Base-by-base conservation (phyloP, 2,888 invertebrate genomes). In the Drosophila rubida region DNA sequence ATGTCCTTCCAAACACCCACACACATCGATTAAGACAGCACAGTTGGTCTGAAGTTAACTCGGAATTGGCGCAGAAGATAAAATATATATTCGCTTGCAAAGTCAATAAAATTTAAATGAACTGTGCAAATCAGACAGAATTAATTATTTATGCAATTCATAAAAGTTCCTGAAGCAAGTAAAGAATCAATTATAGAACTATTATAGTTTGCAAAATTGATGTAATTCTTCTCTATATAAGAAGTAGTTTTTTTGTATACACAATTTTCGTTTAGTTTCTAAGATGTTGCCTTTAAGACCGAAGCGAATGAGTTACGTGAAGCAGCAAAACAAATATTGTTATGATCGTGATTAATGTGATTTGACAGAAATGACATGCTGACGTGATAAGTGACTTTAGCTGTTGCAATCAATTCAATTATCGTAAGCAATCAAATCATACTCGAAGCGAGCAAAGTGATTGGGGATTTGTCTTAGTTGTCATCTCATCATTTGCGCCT, bases 1-100 rank as follows among this genome's bases (percentile, higher is more conserved):
- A 67, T 50, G 53, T 60, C 35, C 61, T 57, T 62, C n/a, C 25
- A 41, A 41, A 41, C 41, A 16, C 39, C 1, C 13, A n/a, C 44
- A 13, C 27, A 16, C 22, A 44, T 32, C 5, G 14, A 22, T 32
- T 6, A 16, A 50, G 23, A 65, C 46, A 48, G 45, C 32, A 49
- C 51, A 51, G 44, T 54, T 49, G 60, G 14, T 16, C 25, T 7
- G 9, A 32, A 16, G 11, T 2, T 16, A 11, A 49, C 4, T 6
- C 19, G 27, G 6, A 13, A 13, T 16, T 4, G 16, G n/a, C 8
- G 14, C 14, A 7, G 22, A 23, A 23, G 19, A 27, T 1, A n/a
- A 45, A 13, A 16, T 0, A 46, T 37, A n/a, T 6, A 35, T 37
- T 9, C 4, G 22, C 7, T 42, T 30, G 19, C 22, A 13, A 42